phyloP scores from a whole-genome alignment of 2,888 invertebrate genomes.

The Phragmatobia fuliginosa region DNA sequence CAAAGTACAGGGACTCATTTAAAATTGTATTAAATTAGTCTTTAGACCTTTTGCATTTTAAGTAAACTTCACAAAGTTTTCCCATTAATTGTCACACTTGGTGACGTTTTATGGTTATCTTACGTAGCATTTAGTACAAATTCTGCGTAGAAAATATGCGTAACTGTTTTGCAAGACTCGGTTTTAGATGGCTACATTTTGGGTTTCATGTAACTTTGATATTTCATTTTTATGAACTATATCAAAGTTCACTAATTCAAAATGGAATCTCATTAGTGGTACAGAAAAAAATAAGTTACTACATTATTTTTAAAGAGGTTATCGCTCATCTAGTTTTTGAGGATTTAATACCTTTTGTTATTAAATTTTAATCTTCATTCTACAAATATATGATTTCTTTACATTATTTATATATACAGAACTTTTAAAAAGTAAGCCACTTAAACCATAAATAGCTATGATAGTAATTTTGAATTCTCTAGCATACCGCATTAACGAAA shows the following conservation, averaged over 20 bases:
- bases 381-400: background rate
- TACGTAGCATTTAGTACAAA: background rate
- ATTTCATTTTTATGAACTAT: background rate
- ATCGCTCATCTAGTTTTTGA: background rate
- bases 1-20: conserved; percentile 36
- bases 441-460: too few relatives aligned
- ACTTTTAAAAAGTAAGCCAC: too few relatives aligned
- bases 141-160: background rate
- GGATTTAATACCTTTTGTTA: background rate
- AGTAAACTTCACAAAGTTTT: background rate
- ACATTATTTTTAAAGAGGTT: background rate
- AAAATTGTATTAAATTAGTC: background rate
- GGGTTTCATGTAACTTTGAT: background rate
- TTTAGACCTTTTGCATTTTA: background rate
- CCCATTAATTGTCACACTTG: background rate
- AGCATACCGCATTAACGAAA: too few relatives aligned
- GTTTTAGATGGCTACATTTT: background rate
- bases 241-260: background rate
- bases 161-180: background rate
- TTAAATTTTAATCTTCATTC: background rate
- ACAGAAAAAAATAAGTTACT: background rate
- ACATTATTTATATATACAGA: too few relatives aligned
- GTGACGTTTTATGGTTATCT: background rate
- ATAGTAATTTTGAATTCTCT: too few relatives aligned
- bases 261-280: background rate